phyloP scores from a whole-genome alignment of 1,140 invertebrate genomes.

The Sinonovacula constricta region DNA sequence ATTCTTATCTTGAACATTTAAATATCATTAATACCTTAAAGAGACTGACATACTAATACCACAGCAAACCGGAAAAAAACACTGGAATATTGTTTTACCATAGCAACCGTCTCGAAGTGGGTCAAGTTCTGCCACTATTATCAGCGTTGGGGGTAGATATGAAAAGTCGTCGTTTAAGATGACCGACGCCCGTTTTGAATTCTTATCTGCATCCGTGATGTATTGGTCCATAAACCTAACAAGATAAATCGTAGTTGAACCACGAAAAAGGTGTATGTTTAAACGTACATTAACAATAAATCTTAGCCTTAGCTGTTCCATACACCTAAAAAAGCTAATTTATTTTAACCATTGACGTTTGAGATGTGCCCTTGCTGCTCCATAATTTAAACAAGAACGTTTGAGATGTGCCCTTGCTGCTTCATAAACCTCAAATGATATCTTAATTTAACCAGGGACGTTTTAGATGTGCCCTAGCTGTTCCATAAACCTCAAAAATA shows the following conservation, averaged over 20 bases:
- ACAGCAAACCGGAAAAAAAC: background rate
- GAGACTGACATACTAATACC: background rate
- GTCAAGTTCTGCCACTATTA: conserved; percentile 73
- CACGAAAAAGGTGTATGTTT: background rate
- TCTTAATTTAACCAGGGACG: too few species aligned
- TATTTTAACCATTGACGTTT: background rate
- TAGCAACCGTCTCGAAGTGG: conserved; percentile 67
- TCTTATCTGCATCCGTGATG: conserved; percentile 50
- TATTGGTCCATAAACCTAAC: background rate
- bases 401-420: too few species aligned
- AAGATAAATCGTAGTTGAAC: background rate
- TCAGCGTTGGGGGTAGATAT: conserved; percentile 67
- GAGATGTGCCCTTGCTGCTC: too few species aligned
- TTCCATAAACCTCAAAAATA: too few species aligned
- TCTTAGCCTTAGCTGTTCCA: background rate
- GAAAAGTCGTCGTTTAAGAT: conserved; percentile 62
- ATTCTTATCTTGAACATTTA: background rate
- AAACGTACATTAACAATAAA: background rate
- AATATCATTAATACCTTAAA: background rate
- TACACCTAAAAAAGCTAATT: background rate
- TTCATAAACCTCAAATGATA: too few species aligned
- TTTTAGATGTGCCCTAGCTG: too few species aligned
- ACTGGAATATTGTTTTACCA: conserved; percentile 54
- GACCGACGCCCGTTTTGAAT: conserved; percentile 62
- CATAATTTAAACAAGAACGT: too few species aligned